These are phyloP conservation scores for Gymnodraco acuticeps DNA, from an alignment of 2,797 vertebrate species.

Conservation along the genomic window DNA sequence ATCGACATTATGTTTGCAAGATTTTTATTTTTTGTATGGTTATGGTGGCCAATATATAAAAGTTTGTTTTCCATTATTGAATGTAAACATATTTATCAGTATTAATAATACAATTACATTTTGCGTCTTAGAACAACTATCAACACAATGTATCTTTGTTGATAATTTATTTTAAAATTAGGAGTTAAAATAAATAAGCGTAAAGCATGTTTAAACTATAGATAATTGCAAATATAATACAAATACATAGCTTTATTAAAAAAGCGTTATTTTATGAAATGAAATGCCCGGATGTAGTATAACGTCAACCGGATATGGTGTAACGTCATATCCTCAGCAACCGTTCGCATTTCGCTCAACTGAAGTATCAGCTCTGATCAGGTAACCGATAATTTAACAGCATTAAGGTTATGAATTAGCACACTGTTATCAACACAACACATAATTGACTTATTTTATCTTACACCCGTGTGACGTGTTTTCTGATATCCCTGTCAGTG, in stretches of 20 bases:
- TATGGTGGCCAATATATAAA: background rate
- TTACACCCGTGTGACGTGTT: background rate
- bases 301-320: background rate
- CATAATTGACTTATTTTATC: background rate
- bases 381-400: conserved; percentile 3
- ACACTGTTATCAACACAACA: accelerated
- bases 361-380: background rate
- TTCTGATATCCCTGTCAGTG: accelerated
- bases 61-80: background rate
- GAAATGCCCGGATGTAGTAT: conserved; percentile 13
- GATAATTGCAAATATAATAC: background rate
- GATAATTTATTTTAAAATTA: background rate
- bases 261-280: background rate
- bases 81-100: too few species aligned
- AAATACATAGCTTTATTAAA: background rate
- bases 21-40: background rate
- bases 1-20: background rate
- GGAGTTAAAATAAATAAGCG: too few species aligned
- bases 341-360: conserved; percentile 20
- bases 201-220: background rate
- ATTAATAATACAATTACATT: too few species aligned
- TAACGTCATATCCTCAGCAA: conserved; percentile 22
- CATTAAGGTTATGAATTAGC: accelerated
- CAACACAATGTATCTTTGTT: background rate
- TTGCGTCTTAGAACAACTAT: too few species aligned